phyloP scores from a whole-genome alignment of 2,797 vertebrate genomes.

The Tiaroga cobitis region DNA sequence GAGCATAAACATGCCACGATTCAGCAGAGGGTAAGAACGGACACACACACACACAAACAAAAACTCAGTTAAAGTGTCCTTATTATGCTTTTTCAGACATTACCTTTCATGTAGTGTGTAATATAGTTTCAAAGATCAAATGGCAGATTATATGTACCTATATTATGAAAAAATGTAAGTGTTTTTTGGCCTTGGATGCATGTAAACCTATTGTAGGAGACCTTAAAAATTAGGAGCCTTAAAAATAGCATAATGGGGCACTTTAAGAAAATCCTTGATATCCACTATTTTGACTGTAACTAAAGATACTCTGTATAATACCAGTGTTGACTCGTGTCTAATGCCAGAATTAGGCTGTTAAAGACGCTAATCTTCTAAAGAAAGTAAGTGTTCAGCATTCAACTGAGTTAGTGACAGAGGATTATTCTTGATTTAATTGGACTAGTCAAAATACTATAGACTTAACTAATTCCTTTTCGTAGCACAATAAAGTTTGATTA shows the following conservation, averaged over 20 bases:
- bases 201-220: background rate
- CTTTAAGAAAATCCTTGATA: background rate
- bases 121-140: background rate
- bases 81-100: background rate
- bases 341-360: conserved; percentile 69
- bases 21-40: conserved; percentile 89
- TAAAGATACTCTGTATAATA: conserved; percentile 66
- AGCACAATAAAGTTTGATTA: background rate
- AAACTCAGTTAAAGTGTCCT: background rate
- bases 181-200: no score
- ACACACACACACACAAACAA: background rate
- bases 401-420: background rate
- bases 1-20: conserved; percentile 95
- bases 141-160: no score
- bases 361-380: conserved; percentile 63
- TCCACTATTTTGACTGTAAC: conserved; percentile 56
- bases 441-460: background rate
- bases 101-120: background rate
- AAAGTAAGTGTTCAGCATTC: conserved; percentile 47
- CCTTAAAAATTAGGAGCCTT: background rate
- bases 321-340: conserved; percentile 63
- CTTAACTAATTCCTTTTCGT: background rate
- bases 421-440: conserved; percentile 8
- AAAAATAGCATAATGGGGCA: background rate
- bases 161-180: no score